A percentile compares a stretch with the other conserved stretches of the same genome.
Conservation (phyloP, 2,113 vertebrate genomes). For the Ceyx melanurus region DNA sequence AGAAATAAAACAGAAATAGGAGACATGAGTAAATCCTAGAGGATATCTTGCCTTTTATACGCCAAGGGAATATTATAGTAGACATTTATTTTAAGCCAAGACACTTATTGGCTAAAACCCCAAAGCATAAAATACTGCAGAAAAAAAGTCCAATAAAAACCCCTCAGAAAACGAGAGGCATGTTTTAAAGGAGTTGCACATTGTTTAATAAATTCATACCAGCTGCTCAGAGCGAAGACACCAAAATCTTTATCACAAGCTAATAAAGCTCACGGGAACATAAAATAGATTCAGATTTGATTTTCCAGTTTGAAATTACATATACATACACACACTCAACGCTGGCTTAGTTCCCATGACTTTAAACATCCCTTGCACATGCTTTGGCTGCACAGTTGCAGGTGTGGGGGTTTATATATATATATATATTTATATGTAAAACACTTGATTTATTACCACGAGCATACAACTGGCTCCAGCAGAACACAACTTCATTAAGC, state of each 20-base stretch:
- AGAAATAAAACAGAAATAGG: neutral
- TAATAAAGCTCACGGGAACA: neutral
- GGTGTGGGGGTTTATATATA: neutral
- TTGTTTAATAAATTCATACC: slow-evolving; percentile 2
- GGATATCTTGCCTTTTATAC: neutral
- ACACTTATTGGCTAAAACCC: neutral
- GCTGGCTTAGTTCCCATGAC: neutral
- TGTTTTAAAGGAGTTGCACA: neutral
- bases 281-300: neutral
- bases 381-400: neutral
- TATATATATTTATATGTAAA: neutral
- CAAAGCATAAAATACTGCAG: slow-evolving; percentile 3
- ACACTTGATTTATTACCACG: neutral
- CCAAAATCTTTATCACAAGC: neutral
- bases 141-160: slow-evolving; percentile 5
- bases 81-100: slow-evolving; percentile 7
- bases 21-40: neutral
- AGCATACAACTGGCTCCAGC: neutral
- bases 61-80: neutral
- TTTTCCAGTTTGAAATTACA: neutral
- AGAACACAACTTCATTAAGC: neutral
- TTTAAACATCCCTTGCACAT: neutral
- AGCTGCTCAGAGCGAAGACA: neutral
- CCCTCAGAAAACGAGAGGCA: slow-evolving; percentile 30
- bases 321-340: neutral